Evolutionary conservation across 2,797 vertebrate species (phyloP).

Genomic region (Tenualosa ilisha): DNA sequence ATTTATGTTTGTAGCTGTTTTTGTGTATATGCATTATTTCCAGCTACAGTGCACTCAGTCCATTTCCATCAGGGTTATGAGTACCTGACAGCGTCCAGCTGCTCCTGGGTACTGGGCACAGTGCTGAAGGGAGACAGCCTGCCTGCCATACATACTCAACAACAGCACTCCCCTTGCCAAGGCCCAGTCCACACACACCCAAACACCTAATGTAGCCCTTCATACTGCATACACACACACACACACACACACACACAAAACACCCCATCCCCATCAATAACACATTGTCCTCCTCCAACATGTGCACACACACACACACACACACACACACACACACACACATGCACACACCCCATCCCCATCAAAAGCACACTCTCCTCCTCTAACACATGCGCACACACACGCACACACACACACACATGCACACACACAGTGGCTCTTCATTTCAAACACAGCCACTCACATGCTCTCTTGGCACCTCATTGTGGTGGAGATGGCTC

Average conservation of each 20-base stretch:
- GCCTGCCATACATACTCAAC: constrained; percentile 54
- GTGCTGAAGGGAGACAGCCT: constrained; percentile 44
- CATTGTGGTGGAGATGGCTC: constrained; percentile 6
- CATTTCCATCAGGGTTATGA: constrained; percentile 69
- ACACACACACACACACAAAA: not conserved
- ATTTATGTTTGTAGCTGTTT: not conserved
- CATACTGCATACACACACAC: not conserved
- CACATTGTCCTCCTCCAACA: not conserved
- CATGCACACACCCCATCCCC: not conserved
- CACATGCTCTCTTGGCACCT: constrained; percentile 18
- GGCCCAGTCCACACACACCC: constrained; percentile 4
- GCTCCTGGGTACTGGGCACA: constrained; percentile 63
- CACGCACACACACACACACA: constrained; percentile 13
- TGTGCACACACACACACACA: not conserved
- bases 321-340: not conserved
- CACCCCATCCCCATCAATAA: not conserved
- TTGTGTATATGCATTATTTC: not conserved
- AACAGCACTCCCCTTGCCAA: constrained; percentile 22
- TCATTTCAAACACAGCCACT: constrained; percentile 40
- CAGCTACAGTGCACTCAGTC: constrained; percentile 59
- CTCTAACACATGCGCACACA: not conserved
- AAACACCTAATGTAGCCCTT: not conserved
- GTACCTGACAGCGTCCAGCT: constrained; percentile 73
- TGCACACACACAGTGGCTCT: constrained; percentile 42
- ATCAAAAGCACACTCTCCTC: no score